Evolutionary conservation across 1,140 invertebrate species (phyloP).

Genomic region (Leptopilina boulardi): DNA sequence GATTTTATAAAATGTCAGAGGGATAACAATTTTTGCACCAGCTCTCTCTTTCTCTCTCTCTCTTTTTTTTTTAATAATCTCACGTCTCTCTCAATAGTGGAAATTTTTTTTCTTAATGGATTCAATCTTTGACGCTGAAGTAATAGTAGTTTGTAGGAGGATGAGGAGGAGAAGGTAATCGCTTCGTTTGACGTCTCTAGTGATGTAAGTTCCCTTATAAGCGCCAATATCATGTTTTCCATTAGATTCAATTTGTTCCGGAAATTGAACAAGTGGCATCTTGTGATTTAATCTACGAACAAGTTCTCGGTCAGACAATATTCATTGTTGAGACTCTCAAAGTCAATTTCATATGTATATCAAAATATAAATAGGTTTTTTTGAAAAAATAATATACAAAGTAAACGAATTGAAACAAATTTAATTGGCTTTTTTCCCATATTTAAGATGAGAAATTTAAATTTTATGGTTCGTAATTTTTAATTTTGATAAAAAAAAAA

Average conservation of each 20-base stretch:
- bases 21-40: too few relatives aligned
- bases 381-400: too few relatives aligned
- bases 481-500: too few relatives aligned
- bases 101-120: slow-evolving; percentile 11
- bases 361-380: too few relatives aligned
- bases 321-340: neutral
- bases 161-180: slow-evolving; percentile 12
- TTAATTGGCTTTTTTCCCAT: too few relatives aligned
- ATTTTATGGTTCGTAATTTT: too few relatives aligned
- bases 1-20: too few relatives aligned
- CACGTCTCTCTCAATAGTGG: slow-evolving; percentile 5
- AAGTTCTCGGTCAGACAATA: slow-evolving; percentile 51
- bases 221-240: slow-evolving; percentile 40
- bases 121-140: slow-evolving; percentile 20
- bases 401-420: too few relatives aligned
- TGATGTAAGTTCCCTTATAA: slow-evolving; percentile 27
- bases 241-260: slow-evolving; percentile 53
- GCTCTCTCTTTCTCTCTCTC: too few relatives aligned
- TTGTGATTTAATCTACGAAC: slow-evolving; percentile 36
- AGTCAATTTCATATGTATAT: neutral
- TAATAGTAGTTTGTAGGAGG: too few relatives aligned
- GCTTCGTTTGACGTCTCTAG: slow-evolving; percentile 29
- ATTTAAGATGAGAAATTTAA: too few relatives aligned
- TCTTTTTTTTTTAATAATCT: neutral
- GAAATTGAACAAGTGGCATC: slow-evolving; percentile 58